Percentiles rank a stretch among this genome's conserved stretches.
phyloP scores from a whole-genome alignment of 2,113 vertebrate species.

The Pelodiscus sinensis region DNA sequence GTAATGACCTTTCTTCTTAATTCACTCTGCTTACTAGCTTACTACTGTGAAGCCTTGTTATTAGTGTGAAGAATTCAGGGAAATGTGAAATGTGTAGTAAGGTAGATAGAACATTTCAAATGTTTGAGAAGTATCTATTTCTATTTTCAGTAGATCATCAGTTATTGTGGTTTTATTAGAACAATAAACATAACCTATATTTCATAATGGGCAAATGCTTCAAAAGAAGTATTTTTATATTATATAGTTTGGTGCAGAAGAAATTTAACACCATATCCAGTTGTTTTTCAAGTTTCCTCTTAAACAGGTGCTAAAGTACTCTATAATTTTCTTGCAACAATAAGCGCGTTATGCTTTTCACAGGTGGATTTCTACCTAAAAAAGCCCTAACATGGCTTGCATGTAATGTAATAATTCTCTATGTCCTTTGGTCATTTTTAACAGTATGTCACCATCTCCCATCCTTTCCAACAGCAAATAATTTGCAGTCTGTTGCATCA shows the following conservation, averaged over 20 bases:
- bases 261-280: not conserved
- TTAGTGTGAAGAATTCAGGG: constrained; percentile 17
- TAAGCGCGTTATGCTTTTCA: not conserved
- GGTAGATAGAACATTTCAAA: not conserved
- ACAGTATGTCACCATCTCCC: not conserved
- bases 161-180: not conserved
- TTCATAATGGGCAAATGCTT: not conserved
- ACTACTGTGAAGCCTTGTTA: constrained; percentile 33
- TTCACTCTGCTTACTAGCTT: constrained; percentile 3
- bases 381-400: not conserved
- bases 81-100: not conserved
- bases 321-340: constrained; percentile 17
- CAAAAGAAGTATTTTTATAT: not conserved
- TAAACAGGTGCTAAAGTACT: constrained; percentile 2
- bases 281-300: constrained; percentile 17
- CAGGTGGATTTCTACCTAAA: not conserved
- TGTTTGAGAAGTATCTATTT: not conserved
- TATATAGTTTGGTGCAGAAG: not conserved
- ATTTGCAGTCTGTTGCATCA: constrained; percentile 58
- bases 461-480: constrained; percentile 8
- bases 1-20: constrained; percentile 39
- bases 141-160: constrained; percentile 33
- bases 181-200: constrained; percentile 24
- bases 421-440: not conserved
- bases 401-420: not conserved